Evolutionary conservation across 2,888 invertebrate species (phyloP), one percentile per base, ranked within the genome.

Genomic region (Athetis lepigone): DNA sequence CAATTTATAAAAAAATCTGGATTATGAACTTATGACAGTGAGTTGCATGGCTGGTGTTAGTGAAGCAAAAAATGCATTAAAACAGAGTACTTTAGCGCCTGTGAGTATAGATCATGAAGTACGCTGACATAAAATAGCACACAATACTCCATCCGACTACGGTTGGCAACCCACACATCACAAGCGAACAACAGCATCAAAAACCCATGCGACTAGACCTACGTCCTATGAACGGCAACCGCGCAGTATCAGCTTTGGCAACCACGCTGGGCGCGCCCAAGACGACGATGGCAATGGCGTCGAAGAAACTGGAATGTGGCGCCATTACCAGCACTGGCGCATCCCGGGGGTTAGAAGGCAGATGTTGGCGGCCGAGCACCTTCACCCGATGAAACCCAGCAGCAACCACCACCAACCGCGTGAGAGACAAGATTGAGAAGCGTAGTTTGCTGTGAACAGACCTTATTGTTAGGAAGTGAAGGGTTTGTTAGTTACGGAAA

Each of bases 281-380:
- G 85, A 96, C 96, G 64, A 98, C 97, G 83, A 98, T 97, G 80
- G 97, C 96, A 73, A 98, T 96, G 66, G 98, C 97, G 92, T 99
- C 99, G 93, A 98, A 97, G 96, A 97, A 98, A 63, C 97, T 97
- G 39, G 98, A 98, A 90, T 99, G 99, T 3, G 99, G 99, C 4
- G 98, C 98, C 70, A 98, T 96, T 60, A 97, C 97, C 72, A 98
- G 93, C 75, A 99, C 96, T 1, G 98, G 98, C 4, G 98, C 98
- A 75, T 97, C 97, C 21, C 97, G 80, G 16, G 86, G 91, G 77
- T 86, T 86, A 9, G 91, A 88, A 86, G 88, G 95, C 88, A 90
- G 73, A 82, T 93, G 91, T 77, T 91, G 88, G 75, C 95, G 95
- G 54, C 99, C 99, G 88, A 96, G 96, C 80, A 97, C 96, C 81